Conservation (phyloP, 2,797 vertebrate genomes). For the Paguma larvata region DNA sequence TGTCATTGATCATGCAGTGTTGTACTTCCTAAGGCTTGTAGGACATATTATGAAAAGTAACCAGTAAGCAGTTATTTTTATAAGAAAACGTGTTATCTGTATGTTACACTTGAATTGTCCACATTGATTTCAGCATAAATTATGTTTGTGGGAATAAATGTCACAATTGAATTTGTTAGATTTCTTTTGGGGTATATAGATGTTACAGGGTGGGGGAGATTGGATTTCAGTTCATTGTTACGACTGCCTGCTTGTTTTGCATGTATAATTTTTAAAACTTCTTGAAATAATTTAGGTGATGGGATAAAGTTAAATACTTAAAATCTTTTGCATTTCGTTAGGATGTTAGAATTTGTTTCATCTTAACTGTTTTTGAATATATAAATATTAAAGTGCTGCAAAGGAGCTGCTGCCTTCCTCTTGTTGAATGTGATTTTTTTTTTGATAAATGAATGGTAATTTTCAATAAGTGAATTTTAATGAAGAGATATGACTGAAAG, state of each 20-base stretch:
- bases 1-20: not conserved
- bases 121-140: not conserved
- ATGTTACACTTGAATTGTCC: conserved; percentile 28
- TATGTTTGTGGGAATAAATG: conserved; percentile 9
- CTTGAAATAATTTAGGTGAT: conserved; percentile 57
- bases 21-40: not conserved
- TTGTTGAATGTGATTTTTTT: conserved; percentile 34
- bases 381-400: not conserved
- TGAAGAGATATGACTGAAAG: conserved; percentile 24
- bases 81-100: conserved; percentile 22
- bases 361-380: conserved; percentile 59
- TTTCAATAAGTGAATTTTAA: conserved; percentile 59
- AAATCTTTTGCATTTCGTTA: conserved; percentile 48
- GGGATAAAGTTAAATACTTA: conserved; percentile 37
- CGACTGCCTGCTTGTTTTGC: conserved; percentile 9
- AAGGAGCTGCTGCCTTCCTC: not conserved
- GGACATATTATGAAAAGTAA: not conserved
- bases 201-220: not conserved
- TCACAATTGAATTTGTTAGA: not conserved
- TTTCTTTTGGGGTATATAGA: not conserved
- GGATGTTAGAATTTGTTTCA: conserved; percentile 38
- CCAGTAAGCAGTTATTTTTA: conserved; percentile 34
- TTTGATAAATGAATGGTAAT: conserved; percentile 10
- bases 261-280: conserved; percentile 9
- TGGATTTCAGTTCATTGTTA: conserved; percentile 55